Evolutionary conservation across 2,113 vertebrate species (phyloP).

Genomic region (Calyptommatus sinebrachiatus): DNA sequence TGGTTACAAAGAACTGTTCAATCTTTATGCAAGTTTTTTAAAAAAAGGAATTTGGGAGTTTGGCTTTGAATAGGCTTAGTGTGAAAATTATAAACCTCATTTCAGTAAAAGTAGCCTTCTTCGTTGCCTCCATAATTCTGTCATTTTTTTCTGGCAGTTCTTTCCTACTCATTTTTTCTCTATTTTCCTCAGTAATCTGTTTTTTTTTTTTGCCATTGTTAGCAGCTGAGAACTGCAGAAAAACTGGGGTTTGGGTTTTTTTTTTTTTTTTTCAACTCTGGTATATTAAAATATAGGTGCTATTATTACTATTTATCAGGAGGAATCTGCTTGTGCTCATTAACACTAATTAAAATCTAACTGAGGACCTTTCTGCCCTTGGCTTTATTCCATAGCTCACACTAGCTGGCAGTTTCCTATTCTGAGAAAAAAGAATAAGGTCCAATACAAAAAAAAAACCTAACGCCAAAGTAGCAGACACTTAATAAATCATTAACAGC

Average conservation of each 20-base stretch:
- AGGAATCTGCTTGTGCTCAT: background rate
- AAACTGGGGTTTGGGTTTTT: background rate
- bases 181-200: background rate
- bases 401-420: too few relatives aligned
- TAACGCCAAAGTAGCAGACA: background rate
- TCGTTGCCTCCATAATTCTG: background rate
- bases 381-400: too few relatives aligned
- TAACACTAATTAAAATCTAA: constrained; percentile 1
- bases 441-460: too few relatives aligned
- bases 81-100: too few relatives aligned
- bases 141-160: constrained; percentile 3
- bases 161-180: background rate
- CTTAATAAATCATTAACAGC: background rate
- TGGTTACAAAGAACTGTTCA: too few relatives aligned
- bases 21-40: too few relatives aligned
- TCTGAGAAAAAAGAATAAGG: too few relatives aligned
- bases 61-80: too few relatives aligned
- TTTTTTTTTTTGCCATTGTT: background rate
- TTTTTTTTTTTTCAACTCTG: background rate
- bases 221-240: background rate
- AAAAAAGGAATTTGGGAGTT: too few relatives aligned
- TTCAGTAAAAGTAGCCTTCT: background rate
- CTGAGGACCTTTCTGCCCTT: background rate
- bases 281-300: background rate
- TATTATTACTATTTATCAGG: background rate